phyloP scores from a whole-genome alignment of 2,888 invertebrate genomes.

The Cataglyphis livida region DNA sequence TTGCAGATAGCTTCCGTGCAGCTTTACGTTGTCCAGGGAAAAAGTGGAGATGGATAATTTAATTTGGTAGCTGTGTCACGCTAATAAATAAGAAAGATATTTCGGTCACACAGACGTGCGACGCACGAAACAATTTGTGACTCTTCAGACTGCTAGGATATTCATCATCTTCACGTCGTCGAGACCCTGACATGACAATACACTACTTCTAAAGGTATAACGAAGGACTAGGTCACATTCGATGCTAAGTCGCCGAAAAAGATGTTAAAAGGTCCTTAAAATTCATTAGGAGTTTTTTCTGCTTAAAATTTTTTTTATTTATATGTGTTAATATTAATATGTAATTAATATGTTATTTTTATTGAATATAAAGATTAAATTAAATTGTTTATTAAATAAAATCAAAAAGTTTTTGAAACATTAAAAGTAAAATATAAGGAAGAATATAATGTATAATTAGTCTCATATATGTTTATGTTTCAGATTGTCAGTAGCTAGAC shows the following conservation, averaged over 20 bases:
- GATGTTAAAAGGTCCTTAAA: neutral
- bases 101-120: constrained; percentile 37
- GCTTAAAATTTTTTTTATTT: neutral
- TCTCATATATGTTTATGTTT: neutral
- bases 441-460: neutral
- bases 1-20: constrained; percentile 2
- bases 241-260: neutral
- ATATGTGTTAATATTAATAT: neutral
- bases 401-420: neutral
- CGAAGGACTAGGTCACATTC: constrained; percentile 46
- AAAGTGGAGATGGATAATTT: constrained; percentile 31
- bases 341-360: neutral
- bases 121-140: constrained; percentile 72
- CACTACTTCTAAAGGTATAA: constrained; percentile 46
- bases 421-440: neutral
- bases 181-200: constrained; percentile 68
- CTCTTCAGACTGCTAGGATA: constrained; percentile 68
- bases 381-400: constrained; percentile 1
- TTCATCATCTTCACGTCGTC: constrained; percentile 77
- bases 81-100: constrained; percentile 55
- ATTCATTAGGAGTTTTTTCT: neutral
- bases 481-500: neutral
- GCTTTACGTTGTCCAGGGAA: neutral
- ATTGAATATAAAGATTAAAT: neutral
- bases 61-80: constrained; percentile 51